A percentile compares a stretch with the other conserved stretches of the same genome.
These are phyloP conservation scores for Entomyzon cyanotis DNA, from an alignment of 2,113 vertebrate species.

Conservation along the genomic window DNA sequence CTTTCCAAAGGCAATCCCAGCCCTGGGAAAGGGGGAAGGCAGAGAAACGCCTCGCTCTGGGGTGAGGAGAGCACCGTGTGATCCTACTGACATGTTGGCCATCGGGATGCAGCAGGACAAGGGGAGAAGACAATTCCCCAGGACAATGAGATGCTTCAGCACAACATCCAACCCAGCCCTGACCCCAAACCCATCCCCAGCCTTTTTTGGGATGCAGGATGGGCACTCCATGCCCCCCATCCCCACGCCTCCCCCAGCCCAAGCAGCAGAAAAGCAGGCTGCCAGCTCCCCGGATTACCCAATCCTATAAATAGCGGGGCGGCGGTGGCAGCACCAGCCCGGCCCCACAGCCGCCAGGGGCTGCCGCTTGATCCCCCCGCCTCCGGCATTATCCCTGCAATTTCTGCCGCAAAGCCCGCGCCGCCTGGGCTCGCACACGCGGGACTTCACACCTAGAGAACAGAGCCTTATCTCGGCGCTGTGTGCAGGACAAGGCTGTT, in stretches of 20 bases:
- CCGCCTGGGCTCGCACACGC: background rate
- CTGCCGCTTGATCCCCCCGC: constrained; percentile 14
- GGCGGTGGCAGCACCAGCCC: background rate
- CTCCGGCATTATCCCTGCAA: background rate
- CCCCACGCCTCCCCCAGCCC: rapidly evolving
- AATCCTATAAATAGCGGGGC: background rate
- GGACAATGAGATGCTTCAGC: rapidly evolving
- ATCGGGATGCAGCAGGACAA: too few species aligned
- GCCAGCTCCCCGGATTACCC: background rate
- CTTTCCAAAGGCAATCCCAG: background rate
- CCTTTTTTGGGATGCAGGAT: too few species aligned
- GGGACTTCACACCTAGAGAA: constrained; percentile 34
- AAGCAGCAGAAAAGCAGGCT: background rate
- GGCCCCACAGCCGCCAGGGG: background rate
- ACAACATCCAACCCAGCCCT: rapidly evolving
- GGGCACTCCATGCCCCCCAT: background rate
- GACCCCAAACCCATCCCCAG: rapidly evolving
- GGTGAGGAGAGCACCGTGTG: background rate
- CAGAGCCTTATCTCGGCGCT: constrained; percentile 55
- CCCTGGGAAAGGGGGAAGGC: too few species aligned
- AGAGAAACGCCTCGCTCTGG: rapidly evolving
- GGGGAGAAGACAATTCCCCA: background rate
- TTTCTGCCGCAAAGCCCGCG: background rate
- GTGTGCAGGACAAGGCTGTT: constrained; percentile 56
- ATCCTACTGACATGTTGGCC: rapidly evolving